A percentile compares a stretch with the other conserved stretches of the same genome.
phyloP scores from a whole-genome alignment of 2,113 vertebrate genomes.

The Melanerpes aurifrons region DNA sequence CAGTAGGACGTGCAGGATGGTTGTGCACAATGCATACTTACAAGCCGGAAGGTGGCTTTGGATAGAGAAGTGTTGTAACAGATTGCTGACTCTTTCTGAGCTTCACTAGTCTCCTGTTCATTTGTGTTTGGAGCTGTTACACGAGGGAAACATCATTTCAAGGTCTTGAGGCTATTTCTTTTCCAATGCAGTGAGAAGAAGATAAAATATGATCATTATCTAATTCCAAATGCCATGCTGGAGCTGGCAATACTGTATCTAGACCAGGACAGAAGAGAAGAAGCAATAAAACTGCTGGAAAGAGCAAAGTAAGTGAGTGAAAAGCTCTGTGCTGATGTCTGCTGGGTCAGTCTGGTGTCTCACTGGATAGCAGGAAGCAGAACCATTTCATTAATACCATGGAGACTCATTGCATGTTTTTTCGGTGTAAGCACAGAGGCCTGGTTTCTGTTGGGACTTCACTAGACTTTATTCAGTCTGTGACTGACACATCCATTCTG shows the following conservation, averaged over 20 bases:
- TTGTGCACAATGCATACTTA: background rate
- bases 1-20: background rate
- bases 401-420: background rate
- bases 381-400: background rate
- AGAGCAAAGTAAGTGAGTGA: constrained; percentile 87
- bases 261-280: constrained; percentile 85
- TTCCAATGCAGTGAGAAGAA: constrained; percentile 86
- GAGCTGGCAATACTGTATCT: constrained; percentile 92
- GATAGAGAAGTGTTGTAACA: background rate
- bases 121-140: constrained; percentile 15
- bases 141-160: background rate
- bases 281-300: constrained; percentile 90
- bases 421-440: accelerated
- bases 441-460: background rate
- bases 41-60: background rate
- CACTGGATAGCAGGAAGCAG: background rate
- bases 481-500: background rate
- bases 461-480: background rate
- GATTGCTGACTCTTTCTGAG: constrained; percentile 23
- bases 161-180: constrained; percentile 17
- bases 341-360: background rate
- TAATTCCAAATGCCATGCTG: constrained; percentile 94
- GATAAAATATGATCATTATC: constrained; percentile 96
- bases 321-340: background rate
- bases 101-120: background rate